phyloP scores from a whole-genome alignment of 2,888 invertebrate genomes.

The Lucinisca nassula region DNA sequence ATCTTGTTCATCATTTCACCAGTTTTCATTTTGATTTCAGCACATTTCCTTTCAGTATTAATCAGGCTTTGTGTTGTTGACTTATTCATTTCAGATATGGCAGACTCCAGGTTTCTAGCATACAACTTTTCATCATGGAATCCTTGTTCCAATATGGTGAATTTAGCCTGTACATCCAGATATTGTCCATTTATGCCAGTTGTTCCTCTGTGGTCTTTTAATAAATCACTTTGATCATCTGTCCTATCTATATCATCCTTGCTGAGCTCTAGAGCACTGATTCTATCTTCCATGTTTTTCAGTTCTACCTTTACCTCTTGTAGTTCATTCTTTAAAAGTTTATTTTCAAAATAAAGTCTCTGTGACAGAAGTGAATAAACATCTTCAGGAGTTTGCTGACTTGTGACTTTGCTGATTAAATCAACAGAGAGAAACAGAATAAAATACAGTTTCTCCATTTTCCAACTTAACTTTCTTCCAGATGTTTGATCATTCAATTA shows the following conservation, averaged over 20 bases:
- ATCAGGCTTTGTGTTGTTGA: too few species aligned
- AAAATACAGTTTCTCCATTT: too few species aligned
- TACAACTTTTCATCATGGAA: neutral
- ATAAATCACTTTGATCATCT: too few species aligned
- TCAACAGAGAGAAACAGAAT: too few species aligned
- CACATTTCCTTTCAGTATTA: too few species aligned
- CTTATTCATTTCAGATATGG: too few species aligned
- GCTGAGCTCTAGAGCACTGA: neutral
- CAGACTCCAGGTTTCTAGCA: neutral
- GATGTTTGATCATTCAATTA: too few species aligned
- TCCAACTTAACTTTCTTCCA: too few species aligned
- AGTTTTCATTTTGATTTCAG: too few species aligned
- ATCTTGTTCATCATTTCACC: too few species aligned
- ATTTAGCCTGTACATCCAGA: neutral
- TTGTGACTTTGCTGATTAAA: too few species aligned
- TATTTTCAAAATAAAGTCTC: neutral
- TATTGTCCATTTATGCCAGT: neutral
- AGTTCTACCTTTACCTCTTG: neutral
- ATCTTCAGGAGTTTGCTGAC: neutral
- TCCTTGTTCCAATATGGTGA: neutral
- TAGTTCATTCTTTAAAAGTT: neutral
- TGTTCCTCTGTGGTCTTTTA: neutral
- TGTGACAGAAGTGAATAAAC: neutral
- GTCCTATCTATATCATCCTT: neutral
- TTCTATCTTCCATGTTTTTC: neutral